Conservation (phyloP, 2,113 vertebrate species). For the Forbesichthys agassizii region DNA sequence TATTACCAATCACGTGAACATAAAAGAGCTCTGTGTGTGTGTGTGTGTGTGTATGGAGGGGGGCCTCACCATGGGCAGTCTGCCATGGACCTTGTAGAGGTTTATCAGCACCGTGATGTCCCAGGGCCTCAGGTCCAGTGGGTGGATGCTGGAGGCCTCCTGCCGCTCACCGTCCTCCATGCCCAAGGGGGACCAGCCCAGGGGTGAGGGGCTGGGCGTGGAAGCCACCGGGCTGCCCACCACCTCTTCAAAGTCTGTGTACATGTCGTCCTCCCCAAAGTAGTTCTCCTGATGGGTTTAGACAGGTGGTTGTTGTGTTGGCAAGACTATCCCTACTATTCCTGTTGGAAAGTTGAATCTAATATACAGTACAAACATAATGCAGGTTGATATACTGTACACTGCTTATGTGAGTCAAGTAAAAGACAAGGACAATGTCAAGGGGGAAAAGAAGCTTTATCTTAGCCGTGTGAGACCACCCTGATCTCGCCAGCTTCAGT, state of each 20-base stretch:
- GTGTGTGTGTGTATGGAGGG: neutral
- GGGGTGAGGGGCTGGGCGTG: constrained; percentile 87
- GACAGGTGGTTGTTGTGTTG: neutral
- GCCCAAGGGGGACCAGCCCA: constrained; percentile 92
- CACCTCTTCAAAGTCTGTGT: constrained; percentile 95
- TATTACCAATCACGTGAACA: no score
- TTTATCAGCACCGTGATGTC: constrained; percentile 97
- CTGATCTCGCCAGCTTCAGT: no score
- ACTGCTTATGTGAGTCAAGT: no score
- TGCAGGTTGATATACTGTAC: no score
- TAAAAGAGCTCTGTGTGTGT: neutral
- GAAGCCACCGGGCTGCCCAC: constrained; percentile 91
- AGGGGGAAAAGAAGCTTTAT: no score
- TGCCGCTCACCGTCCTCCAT: constrained; percentile 81
- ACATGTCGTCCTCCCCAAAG: constrained; percentile 98
- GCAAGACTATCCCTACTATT: no score
- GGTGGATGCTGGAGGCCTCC: constrained; percentile 79
- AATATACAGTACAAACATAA: no score
- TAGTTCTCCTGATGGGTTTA: constrained; percentile 89
- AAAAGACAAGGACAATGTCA: neutral
- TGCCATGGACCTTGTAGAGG: constrained; percentile 93
- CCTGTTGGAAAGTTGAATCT: no score
- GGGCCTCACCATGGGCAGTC: constrained; percentile 88
- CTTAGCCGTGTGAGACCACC: no score
- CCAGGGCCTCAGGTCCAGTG: constrained; percentile 90